A percentile compares a stretch with the other conserved stretches of the same genome.
These are phyloP conservation scores for Candoia aspera DNA, from an alignment of 2,113 vertebrate species.

Conservation along the genomic window DNA sequence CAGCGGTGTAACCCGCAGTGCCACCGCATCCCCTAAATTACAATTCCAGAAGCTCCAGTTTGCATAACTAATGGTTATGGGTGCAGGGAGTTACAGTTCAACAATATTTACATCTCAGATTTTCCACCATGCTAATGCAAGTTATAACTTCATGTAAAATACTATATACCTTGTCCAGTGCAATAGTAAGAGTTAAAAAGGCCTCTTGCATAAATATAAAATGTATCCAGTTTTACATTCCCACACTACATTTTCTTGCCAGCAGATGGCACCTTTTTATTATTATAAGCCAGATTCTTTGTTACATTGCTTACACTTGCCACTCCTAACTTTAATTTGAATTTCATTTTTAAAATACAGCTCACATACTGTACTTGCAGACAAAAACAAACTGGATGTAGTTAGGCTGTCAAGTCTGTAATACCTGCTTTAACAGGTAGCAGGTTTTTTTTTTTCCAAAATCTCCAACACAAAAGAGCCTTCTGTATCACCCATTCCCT, in stretches of 20 bases:
- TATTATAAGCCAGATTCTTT: slow-evolving; percentile 59
- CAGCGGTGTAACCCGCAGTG: too few relatives aligned
- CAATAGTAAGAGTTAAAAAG: not conserved
- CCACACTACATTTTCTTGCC: slow-evolving; percentile 50
- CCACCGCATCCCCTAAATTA: too few relatives aligned
- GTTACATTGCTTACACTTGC: not conserved
- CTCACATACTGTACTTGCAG: not conserved
- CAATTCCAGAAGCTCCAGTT: not conserved
- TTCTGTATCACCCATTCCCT: not conserved
- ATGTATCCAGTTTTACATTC: not conserved
- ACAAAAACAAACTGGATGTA: not conserved
- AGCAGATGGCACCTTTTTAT: slow-evolving; percentile 70
- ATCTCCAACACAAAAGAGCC: not conserved
- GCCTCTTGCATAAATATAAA: not conserved
- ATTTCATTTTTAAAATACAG: not conserved
- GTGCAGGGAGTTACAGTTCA: not conserved
- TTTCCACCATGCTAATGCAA: not conserved
- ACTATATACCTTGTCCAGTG: not conserved
- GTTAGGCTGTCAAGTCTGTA: not conserved
- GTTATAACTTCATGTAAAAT: not conserved
- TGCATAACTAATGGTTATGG: not conserved
- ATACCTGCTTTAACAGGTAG: not conserved
- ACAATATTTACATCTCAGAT: not conserved
- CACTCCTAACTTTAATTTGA: slow-evolving; percentile 38
- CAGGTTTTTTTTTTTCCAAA: not conserved